These are phyloP conservation scores for Mycalesis mineus DNA, from an alignment of 2,888 invertebrate species.

Conservation along the genomic window DNA sequence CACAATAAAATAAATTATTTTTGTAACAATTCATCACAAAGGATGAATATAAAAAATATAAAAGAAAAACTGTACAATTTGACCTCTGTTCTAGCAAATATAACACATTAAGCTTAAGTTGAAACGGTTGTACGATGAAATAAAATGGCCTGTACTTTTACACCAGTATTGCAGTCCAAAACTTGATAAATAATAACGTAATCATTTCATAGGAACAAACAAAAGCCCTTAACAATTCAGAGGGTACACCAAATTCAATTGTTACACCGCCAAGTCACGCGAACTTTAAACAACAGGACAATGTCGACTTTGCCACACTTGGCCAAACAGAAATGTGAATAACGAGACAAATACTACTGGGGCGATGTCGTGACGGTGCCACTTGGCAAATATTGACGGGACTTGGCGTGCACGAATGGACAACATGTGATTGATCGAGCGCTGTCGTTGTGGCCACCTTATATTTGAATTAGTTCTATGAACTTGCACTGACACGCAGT, in stretches of 20 bases:
- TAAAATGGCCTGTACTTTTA: too few species aligned
- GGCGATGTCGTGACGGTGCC: slow-evolving; percentile 57
- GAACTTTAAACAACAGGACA: slow-evolving; percentile 45
- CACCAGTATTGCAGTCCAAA: too few species aligned
- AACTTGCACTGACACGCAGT: slow-evolving; percentile 11
- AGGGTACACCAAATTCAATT: slow-evolving; percentile 50
- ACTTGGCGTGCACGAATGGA: slow-evolving; percentile 52
- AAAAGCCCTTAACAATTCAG: slow-evolving; percentile 41
- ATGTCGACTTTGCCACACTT: slow-evolving; percentile 34
- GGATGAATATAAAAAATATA: too few species aligned
- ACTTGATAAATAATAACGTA: slow-evolving; percentile 1
- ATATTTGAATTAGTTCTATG: slow-evolving; percentile 21
- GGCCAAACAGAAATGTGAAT: slow-evolving; percentile 67
- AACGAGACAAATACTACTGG: slow-evolving; percentile 58
- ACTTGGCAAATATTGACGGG: slow-evolving; percentile 65
- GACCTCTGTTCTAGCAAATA: too few species aligned
- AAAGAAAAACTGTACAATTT: too few species aligned
- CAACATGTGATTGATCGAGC: slow-evolving; percentile 72
- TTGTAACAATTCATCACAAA: too few species aligned
- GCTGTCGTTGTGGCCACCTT: slow-evolving; percentile 44
- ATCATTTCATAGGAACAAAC: slow-evolving; percentile 24
- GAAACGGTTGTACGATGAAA: too few species aligned
- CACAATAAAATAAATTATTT: too few species aligned
- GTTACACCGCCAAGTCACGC: slow-evolving; percentile 62
- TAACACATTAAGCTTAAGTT: too few species aligned